Evolutionary conservation across 2,113 vertebrate genomes (phyloP).

Genomic region (Salminus brasiliensis): DNA sequence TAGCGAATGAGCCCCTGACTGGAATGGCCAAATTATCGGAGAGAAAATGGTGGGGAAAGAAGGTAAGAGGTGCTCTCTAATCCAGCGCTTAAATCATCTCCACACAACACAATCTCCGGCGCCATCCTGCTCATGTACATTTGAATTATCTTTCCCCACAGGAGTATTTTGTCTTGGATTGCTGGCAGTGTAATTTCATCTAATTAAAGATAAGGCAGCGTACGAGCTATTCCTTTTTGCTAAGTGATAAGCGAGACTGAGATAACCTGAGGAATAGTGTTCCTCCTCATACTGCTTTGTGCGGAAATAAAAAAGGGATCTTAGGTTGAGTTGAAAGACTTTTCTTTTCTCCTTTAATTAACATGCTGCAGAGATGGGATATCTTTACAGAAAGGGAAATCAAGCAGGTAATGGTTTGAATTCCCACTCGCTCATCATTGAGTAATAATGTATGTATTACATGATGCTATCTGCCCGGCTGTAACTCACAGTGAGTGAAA

Average conservation of each 20-base stretch:
- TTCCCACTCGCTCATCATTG: not conserved
- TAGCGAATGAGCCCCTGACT: not conserved
- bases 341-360: not conserved
- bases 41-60: not conserved
- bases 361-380: not conserved
- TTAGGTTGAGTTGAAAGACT: not conserved
- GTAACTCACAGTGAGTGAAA: not conserved
- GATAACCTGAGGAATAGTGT: constrained; percentile 53
- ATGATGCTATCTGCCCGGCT: not conserved
- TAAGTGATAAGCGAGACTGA: constrained; percentile 30
- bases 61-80: not conserved
- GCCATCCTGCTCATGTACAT: constrained; percentile 40
- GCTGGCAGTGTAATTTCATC: constrained; percentile 58
- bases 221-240: constrained; percentile 32
- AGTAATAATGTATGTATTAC: not conserved
- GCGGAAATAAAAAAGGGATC: constrained; percentile 7
- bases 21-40: constrained; percentile 14
- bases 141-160: constrained; percentile 40
- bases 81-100: constrained; percentile 42
- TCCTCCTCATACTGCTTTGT: constrained; percentile 15
- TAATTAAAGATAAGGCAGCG: constrained; percentile 60
- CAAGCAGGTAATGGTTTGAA: not conserved
- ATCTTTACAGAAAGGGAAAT: constrained; percentile 12
- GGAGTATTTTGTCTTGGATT: constrained; percentile 42
- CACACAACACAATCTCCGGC: constrained; percentile 19